phyloP scores from a whole-genome alignment of 2,113 vertebrate genomes.

The Barnardius zonarius region DNA sequence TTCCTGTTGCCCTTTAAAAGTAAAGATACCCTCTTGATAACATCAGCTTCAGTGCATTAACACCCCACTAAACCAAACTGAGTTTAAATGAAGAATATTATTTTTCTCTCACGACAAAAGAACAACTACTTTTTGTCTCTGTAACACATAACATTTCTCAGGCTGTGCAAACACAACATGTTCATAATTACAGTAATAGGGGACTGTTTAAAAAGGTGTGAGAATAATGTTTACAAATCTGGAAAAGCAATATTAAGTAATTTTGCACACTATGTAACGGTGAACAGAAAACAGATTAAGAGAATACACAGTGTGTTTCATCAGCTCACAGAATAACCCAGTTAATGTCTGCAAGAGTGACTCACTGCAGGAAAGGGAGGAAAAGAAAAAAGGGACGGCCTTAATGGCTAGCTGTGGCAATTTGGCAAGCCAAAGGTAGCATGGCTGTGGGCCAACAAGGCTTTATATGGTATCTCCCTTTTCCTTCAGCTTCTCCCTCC shows the following conservation, averaged over 20 bases:
- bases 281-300: neutral
- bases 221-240: neutral
- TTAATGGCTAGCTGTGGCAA: neutral
- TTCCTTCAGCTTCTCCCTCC: neutral
- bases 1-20: neutral
- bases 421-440: neutral
- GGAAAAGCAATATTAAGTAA: neutral
- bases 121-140: neutral
- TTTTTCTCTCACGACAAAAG: neutral
- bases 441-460: neutral
- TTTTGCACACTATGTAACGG: neutral
- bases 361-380: neutral
- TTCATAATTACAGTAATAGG: neutral
- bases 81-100: neutral
- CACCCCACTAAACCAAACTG: neutral
- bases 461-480: neutral
- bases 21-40: neutral
- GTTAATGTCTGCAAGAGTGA: neutral
- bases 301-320: neutral
- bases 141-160: neutral
- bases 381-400: neutral
- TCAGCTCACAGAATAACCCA: neutral
- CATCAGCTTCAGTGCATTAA: neutral
- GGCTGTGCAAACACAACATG: conserved; percentile 6
- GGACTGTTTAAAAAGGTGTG: conserved; percentile 6